Percentiles rank a stretch among this genome's conserved stretches.
phyloP scores from a whole-genome alignment of 2,797 vertebrate genomes.

The Triplophysa bombifrons region DNA sequence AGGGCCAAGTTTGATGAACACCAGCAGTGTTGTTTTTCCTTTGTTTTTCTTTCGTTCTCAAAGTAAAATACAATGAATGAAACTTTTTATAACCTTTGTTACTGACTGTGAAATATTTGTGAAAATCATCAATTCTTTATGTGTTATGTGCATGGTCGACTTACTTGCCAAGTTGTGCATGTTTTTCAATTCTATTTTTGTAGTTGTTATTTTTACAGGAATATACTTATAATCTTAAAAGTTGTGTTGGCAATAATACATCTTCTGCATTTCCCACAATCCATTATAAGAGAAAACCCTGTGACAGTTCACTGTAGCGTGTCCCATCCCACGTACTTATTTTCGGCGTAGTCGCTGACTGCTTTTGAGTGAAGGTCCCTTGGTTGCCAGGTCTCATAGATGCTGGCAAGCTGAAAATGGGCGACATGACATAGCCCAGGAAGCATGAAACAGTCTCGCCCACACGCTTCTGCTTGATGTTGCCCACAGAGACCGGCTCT shows the following conservation, averaged over 20 bases:
- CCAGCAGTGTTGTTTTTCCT: slow-evolving; percentile 41
- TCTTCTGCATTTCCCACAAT: background rate
- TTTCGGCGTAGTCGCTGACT: background rate
- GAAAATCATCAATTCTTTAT: background rate
- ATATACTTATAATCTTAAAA: background rate
- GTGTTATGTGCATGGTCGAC: background rate
- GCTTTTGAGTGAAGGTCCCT: slow-evolving; percentile 49
- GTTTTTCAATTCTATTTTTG: background rate
- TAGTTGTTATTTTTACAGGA: background rate
- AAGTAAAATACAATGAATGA: slow-evolving; percentile 16
- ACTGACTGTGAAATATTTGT: background rate
- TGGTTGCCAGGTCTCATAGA: slow-evolving; percentile 36
- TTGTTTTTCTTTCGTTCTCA: slow-evolving; percentile 43
- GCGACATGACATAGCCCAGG: slow-evolving; percentile 47
- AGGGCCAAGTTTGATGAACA: slow-evolving; percentile 42
- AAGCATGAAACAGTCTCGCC: slow-evolving; percentile 53
- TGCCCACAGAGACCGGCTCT: slow-evolving; percentile 23
- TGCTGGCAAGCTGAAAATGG: slow-evolving; percentile 55
- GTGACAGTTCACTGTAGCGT: slow-evolving; percentile 23
- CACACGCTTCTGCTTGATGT: slow-evolving; percentile 29
- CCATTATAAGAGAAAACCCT: slow-evolving; percentile 6
- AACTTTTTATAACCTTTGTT: slow-evolving; percentile 25
- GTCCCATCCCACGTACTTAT: slow-evolving; percentile 15
- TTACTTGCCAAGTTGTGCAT: background rate
- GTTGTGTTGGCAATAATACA: background rate